phyloP scores from a whole-genome alignment of 2,888 invertebrate genomes.

The Caenorhabditis afra region DNA sequence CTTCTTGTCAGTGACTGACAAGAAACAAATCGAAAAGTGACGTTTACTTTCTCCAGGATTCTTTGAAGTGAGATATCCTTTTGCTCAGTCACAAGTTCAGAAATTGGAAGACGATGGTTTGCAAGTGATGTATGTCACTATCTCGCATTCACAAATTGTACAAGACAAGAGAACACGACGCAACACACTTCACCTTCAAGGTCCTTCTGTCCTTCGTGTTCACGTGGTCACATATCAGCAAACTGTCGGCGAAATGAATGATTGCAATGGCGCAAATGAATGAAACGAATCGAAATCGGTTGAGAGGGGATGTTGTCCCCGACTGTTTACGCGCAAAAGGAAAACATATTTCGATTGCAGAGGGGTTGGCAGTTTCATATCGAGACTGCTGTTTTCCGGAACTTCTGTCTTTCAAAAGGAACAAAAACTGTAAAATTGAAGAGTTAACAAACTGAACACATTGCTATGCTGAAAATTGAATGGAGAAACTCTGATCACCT shows the following conservation, averaged over 20 bases:
- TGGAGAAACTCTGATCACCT: too few relatives aligned
- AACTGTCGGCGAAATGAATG: slow-evolving; percentile 26
- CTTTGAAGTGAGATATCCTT: background rate
- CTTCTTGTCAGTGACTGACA: slow-evolving; percentile 13
- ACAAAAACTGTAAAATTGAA: too few relatives aligned
- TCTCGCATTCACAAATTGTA: slow-evolving; percentile 23
- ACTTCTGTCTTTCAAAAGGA: too few relatives aligned
- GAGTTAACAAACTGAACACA: too few relatives aligned
- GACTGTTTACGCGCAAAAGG: slow-evolving; percentile 1
- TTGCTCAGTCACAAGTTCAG: slow-evolving; percentile 21
- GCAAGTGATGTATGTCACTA: slow-evolving; percentile 22
- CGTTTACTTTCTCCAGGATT: slow-evolving; percentile 12
- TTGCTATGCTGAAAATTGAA: too few relatives aligned
- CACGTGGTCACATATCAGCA: slow-evolving; percentile 38
- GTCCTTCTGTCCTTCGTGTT: slow-evolving; percentile 24
- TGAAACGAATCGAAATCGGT: too few relatives aligned
- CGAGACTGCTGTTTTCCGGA: background rate
- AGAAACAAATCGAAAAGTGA: slow-evolving; percentile 38
- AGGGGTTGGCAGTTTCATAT: too few relatives aligned
- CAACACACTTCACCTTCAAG: slow-evolving; percentile 27
- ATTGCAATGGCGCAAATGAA: slow-evolving; percentile 16
- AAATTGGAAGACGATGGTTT: slow-evolving; percentile 19
- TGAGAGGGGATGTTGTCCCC: background rate
- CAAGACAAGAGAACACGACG: slow-evolving; percentile 16
- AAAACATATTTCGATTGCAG: background rate